Conservation (phyloP, 2,113 vertebrate genomes). For the Bagarius yarrelli region DNA sequence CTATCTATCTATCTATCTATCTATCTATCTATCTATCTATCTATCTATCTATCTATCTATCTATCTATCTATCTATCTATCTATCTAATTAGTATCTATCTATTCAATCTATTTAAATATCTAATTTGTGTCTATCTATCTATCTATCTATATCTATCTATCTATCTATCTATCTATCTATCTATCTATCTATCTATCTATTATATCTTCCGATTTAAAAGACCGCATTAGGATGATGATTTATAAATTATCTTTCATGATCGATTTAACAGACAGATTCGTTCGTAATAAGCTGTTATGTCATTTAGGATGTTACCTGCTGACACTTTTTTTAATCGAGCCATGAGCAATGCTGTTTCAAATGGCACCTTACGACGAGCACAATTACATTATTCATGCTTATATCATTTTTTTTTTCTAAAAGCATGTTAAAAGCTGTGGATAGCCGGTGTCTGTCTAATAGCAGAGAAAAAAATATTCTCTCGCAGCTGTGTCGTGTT, state of each 20-base stretch:
- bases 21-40: too few relatives aligned
- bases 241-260: conserved; percentile 15
- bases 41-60: too few relatives aligned
- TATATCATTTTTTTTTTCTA: conserved; percentile 18
- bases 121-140: too few relatives aligned
- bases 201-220: not conserved
- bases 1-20: too few relatives aligned
- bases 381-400: conserved; percentile 24
- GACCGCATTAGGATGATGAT: not conserved
- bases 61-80: too few relatives aligned
- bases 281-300: not conserved
- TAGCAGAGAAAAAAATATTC: conserved; percentile 33
- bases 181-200: too few relatives aligned
- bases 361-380: conserved; percentile 25
- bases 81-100: too few relatives aligned
- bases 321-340: conserved; percentile 29
- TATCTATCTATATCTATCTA: too few relatives aligned
- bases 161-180: too few relatives aligned
- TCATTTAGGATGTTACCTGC: conserved; percentile 18
- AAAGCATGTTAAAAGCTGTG: conserved; percentile 31
- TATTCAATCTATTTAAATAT: too few relatives aligned
- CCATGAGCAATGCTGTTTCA: conserved; percentile 4
- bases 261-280: conserved; percentile 1
- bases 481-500: conserved; percentile 29
- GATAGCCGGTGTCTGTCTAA: conserved; percentile 32